A percentile compares a stretch with the other conserved stretches of the same genome.
Evolutionary conservation across 2,797 vertebrate genomes (phyloP).

Genomic region (Varecia variegata): DNA sequence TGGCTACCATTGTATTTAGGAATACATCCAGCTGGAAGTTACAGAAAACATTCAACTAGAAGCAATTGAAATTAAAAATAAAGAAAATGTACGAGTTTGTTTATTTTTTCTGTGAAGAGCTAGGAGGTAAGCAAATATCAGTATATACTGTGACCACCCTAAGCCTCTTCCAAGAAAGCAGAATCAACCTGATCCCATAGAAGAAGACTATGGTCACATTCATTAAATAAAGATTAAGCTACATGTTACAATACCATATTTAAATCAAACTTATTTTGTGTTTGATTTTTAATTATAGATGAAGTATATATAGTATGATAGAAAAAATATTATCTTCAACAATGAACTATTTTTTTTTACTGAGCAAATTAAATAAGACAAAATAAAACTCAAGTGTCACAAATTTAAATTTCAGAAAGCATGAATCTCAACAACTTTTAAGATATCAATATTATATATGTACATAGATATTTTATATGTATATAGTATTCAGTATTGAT

Average conservation of each 20-base stretch:
- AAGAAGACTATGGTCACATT: background rate
- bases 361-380: background rate
- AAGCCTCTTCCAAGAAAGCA: background rate
- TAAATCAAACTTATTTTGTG: background rate
- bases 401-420: conserved; percentile 40
- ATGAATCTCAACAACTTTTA: background rate
- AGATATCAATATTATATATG: background rate
- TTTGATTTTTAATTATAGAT: conserved; percentile 12
- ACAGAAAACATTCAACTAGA: background rate
- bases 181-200: background rate
- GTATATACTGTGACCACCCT: background rate
- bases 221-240: background rate
- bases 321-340: background rate
- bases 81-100: background rate
- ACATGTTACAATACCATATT: background rate
- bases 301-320: background rate
- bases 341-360: background rate
- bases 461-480: background rate
- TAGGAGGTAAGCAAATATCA: background rate
- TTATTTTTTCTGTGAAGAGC: background rate
- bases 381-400: background rate
- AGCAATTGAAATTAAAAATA: background rate
- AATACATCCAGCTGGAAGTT: background rate
- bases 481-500: background rate
- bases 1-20: background rate